A percentile compares a stretch with the other conserved stretches of the same genome.
These are phyloP conservation scores for Physocephala rufipes DNA, from an alignment of 2,888 invertebrate genomes.

Conservation along the genomic window DNA sequence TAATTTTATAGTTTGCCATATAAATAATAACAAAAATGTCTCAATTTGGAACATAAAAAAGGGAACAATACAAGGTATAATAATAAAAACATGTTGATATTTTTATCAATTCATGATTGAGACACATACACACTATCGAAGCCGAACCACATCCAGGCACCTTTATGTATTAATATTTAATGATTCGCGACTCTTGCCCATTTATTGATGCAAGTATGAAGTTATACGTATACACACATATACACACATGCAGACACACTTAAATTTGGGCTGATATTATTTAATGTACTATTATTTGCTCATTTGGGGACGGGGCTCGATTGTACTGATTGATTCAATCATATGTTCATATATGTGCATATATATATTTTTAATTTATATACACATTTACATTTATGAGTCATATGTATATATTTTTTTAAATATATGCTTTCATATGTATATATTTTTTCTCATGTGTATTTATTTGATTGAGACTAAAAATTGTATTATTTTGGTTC, in stretches of 20 bases:
- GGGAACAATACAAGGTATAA: too few species aligned
- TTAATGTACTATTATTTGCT: too few species aligned
- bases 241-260: too few species aligned
- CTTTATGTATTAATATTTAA: neutral
- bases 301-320: too few species aligned
- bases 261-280: too few species aligned
- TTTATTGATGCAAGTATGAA: too few species aligned
- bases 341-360: too few species aligned
- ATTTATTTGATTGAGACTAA: conserved; percentile 34
- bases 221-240: too few species aligned
- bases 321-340: too few species aligned
- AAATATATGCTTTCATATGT: neutral
- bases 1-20: conserved; percentile 17
- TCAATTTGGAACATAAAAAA: conserved; percentile 25
- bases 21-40: conserved; percentile 25
- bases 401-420: neutral
- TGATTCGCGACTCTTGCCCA: too few species aligned
- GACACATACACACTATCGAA: conserved; percentile 9
- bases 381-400: too few species aligned
- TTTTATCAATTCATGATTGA: conserved; percentile 30
- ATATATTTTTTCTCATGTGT: neutral
- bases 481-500: conserved; percentile 56
- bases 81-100: conserved; percentile 20
- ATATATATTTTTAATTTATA: too few species aligned
- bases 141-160: neutral